Base-by-base conservation (phyloP, 2,113 vertebrate species). In the Etheostoma cragini region DNA sequence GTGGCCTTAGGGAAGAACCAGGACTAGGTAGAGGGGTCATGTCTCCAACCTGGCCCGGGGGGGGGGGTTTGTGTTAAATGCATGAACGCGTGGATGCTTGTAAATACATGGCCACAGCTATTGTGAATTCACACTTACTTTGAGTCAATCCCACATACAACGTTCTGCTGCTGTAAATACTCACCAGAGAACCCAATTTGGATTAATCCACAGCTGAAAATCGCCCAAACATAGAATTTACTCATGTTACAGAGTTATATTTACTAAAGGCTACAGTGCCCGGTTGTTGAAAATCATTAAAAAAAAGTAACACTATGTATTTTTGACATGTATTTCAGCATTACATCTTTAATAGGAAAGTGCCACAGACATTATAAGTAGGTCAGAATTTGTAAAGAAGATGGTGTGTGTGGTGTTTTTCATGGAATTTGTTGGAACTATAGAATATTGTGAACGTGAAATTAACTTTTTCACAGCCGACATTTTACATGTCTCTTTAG, bases 201-300 rank as follows among this genome's bases (percentile, higher is more conserved):
- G 45, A 35, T 46, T 56, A 69, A 42, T 78, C 35, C 21, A 4
- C 62, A 72, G 46, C 35, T 52, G 71, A 56, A 74, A 81, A 75
- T 49, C 58, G 42, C 47, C 45, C 72, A 60, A 61, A 61, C 64
- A 17, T 58, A 66, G 56, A 78, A 75, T 70, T 57, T 52, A 35
- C 30, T 69, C n/a, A 33, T 80, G 61, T 80, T 83, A 26, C 26
- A 80, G 22, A 72, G 62, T 64, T 46, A 80, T 16, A 17, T 62
- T 80, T 60, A 15, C 81, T 72, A 71, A 46, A 68, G 76, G 76
- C 63, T 73, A 57, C 64, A 76, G 54, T 26, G 49, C 61, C 49
- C 49, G 72, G 80, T 21, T 35, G 14, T 11, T 35, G 13, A 3
- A 69, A 38, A 63, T 47, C 21, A 60, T 14, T 72, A 26, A 26